Evolutionary conservation across 2,797 vertebrate species (phyloP).

Genomic region (Propithecus deckenii): DNA sequence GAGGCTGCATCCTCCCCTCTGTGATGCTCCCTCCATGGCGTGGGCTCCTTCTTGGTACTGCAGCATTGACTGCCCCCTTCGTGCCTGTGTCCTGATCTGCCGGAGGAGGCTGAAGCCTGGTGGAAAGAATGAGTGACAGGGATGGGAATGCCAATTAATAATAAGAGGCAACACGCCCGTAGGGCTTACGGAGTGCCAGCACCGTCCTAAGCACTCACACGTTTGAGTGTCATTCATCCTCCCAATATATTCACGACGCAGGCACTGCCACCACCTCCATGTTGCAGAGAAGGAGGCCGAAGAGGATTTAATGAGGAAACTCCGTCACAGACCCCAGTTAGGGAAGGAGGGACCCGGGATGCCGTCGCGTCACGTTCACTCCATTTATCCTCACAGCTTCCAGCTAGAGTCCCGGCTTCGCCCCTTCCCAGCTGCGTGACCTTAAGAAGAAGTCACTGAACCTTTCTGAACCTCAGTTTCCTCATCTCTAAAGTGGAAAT

Average conservation of each 20-base stretch:
- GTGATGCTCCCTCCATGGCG: not conserved
- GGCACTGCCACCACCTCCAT: not conserved
- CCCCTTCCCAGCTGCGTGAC: not conserved
- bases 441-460: not conserved
- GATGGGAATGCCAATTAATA: not conserved
- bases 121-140: not conserved
- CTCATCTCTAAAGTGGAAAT: not conserved
- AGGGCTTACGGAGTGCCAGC: not conserved
- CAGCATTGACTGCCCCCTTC: accelerated
- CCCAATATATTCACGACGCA: not conserved
- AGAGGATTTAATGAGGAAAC: not conserved
- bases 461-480: not conserved
- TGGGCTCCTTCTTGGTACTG: not conserved
- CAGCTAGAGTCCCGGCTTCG: not conserved
- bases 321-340: not conserved
- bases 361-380: not conserved
- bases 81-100: not conserved
- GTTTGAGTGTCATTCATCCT: not conserved
- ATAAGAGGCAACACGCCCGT: not conserved
- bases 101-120: not conserved
- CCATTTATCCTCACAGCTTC: not conserved
- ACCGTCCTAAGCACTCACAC: not conserved
- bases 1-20: not conserved
- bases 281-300: not conserved
- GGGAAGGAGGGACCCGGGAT: not conserved